Conservation (phyloP, 2,797 vertebrate species). For the Zalophus californianus region DNA sequence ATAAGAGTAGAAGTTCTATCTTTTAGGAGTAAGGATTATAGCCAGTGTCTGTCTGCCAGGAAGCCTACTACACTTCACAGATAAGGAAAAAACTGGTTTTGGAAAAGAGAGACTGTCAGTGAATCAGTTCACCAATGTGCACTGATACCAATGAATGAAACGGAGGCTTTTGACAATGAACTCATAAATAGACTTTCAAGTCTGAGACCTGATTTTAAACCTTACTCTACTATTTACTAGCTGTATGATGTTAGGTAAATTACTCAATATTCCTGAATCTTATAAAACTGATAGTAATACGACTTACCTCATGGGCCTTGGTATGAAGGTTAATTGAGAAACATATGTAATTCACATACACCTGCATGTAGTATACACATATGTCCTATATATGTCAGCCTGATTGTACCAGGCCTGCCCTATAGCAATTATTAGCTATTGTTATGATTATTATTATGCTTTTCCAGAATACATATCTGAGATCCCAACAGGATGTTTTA, state of each 20-base stretch:
- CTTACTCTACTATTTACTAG: background rate
- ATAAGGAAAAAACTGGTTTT: background rate
- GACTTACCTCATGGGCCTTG: background rate
- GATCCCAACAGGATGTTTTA: conserved; percentile 44
- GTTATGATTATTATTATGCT: background rate
- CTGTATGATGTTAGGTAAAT: background rate
- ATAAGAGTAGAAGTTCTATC: background rate
- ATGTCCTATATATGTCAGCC: background rate
- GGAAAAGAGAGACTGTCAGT: background rate
- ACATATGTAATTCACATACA: background rate
- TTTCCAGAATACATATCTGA: background rate
- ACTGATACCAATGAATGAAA: background rate
- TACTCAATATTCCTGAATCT: background rate
- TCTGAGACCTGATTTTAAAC: background rate
- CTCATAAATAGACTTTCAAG: background rate
- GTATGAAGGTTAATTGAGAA: background rate
- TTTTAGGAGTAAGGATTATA: background rate
- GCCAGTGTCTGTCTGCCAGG: background rate
- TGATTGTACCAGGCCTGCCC: background rate
- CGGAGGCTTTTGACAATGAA: background rate
- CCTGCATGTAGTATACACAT: background rate
- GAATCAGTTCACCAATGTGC: background rate
- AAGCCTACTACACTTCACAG: background rate
- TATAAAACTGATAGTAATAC: conserved; percentile 30
- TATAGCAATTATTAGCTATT: background rate